Conservation (phyloP, 2,113 vertebrate species). For the Tricholaema leucomelas region DNA sequence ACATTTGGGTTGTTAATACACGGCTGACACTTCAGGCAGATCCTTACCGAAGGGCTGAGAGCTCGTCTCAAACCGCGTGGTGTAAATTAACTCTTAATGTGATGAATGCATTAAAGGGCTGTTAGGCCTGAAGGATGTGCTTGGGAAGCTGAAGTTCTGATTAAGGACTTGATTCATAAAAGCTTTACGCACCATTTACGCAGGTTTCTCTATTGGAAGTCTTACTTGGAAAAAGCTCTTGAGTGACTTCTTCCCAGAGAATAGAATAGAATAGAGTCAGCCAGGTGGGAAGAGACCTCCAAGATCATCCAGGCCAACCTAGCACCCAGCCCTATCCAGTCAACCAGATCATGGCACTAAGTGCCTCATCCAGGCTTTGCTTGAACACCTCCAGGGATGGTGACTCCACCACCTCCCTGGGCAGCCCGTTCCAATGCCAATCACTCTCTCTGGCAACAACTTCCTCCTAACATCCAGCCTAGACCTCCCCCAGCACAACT, state of each 20-base stretch:
- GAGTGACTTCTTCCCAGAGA: constrained; percentile 6
- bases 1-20: constrained; percentile 64
- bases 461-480: too few species aligned
- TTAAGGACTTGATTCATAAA: constrained; percentile 66
- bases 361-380: too few species aligned
- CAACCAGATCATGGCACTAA: too few species aligned
- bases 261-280: too few species aligned
- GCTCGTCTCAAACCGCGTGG: constrained; percentile 22
- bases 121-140: constrained; percentile 54
- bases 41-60: constrained; percentile 29
- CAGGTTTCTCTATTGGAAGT: constrained; percentile 40
- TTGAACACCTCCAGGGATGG: too few species aligned
- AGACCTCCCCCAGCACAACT: too few species aligned
- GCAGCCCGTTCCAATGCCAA: too few species aligned
- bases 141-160: constrained; percentile 33
- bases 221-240: constrained; percentile 56
- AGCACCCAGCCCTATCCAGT: too few species aligned
- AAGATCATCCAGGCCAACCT: too few species aligned
- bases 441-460: too few species aligned
- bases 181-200: constrained; percentile 20
- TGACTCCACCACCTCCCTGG: too few species aligned
- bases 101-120: constrained; percentile 61
- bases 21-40: constrained; percentile 56
- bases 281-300: too few species aligned
- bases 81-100: constrained; percentile 73